Evolutionary conservation across 2,797 vertebrate genomes (phyloP).

Genomic region (Oreonectes daqikongensis): DNA sequence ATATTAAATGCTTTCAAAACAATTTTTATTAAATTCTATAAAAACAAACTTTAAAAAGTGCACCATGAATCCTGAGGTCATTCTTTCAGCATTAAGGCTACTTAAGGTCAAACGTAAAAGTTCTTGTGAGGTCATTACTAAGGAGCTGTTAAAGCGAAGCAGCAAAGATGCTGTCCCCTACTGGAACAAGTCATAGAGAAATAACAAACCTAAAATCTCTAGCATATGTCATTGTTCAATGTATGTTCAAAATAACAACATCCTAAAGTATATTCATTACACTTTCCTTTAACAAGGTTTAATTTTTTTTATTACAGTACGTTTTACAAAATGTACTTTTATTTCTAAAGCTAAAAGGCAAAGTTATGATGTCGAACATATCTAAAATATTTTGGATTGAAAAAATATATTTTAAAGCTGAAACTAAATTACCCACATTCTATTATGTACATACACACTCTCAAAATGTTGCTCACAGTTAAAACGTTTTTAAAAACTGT

Average conservation of each 20-base stretch:
- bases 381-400: too few species aligned
- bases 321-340: neutral
- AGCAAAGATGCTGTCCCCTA: slow-evolving; percentile 32
- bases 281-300: neutral
- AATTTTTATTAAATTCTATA: neutral
- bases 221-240: neutral
- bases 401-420: neutral
- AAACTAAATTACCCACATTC: neutral
- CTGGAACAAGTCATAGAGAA: neutral
- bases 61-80: neutral
- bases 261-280: neutral
- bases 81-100: neutral
- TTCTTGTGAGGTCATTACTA: neutral
- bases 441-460: neutral
- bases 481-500: neutral
- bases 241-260: neutral
- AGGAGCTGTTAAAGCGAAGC: neutral
- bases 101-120: neutral
- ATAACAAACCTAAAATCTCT: neutral
- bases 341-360: neutral
- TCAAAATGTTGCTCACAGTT: neutral
- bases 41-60: neutral
- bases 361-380: neutral
- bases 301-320: neutral
- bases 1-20: neutral